Evolutionary conservation across 2,113 vertebrate species (phyloP).

Genomic region (Pseudorectes ferrugineus): DNA sequence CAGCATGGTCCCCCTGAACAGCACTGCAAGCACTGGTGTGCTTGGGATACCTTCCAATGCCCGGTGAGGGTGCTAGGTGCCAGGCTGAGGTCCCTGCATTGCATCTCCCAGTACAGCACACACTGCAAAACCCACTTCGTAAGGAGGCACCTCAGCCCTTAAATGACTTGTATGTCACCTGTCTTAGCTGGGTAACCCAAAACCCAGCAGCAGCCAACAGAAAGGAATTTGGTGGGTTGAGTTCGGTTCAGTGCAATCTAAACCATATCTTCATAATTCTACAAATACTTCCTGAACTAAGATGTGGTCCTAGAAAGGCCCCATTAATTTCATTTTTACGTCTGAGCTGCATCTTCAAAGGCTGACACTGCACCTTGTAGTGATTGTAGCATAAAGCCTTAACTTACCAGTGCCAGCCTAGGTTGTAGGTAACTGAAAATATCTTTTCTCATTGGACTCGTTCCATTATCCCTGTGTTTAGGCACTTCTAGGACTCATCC

Average conservation of each 20-base stretch:
- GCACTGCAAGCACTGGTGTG: neutral
- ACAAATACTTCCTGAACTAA: neutral
- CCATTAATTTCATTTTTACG: neutral
- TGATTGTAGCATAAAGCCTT: neutral
- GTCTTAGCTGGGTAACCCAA: neutral
- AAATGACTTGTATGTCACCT: neutral
- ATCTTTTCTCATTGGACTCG: neutral
- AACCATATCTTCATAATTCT: neutral
- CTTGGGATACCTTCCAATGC: neutral
- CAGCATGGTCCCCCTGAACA: neutral
- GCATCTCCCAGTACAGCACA: neutral
- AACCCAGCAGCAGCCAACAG: neutral
- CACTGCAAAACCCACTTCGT: neutral
- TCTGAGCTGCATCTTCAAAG: neutral
- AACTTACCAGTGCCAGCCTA: neutral
- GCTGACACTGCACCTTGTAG: neutral
- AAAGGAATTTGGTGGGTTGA: neutral
- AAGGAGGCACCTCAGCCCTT: neutral
- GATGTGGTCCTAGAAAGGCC: neutral
- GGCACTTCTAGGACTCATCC: neutral
- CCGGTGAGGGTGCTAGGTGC: neutral
- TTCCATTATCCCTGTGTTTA: neutral
- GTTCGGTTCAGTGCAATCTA: neutral
- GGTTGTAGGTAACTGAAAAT: neutral
- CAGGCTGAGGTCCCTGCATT: neutral